Evolutionary conservation across 2,888 invertebrate genomes (phyloP), one percentile per base, ranked within the genome.

Genomic region (Biston stratarius): DNA sequence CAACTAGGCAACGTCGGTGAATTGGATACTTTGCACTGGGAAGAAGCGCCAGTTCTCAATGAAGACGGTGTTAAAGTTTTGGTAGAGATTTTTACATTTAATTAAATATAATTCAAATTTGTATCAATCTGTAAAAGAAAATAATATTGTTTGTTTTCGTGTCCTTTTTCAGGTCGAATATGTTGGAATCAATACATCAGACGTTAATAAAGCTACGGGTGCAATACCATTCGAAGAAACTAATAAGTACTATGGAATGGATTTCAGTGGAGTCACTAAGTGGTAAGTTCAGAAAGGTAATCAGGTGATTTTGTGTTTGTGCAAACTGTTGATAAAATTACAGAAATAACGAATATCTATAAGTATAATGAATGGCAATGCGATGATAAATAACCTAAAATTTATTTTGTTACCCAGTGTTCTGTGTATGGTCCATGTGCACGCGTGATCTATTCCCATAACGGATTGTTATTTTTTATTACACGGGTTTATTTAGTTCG

Each of bases 211-310:
- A 72, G 84, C 84, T n/a, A 71, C 70, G 9, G 87, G 83, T 36
- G 72, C 70, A 24, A 69, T 77, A 55, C 61, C 76, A 11, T 64
- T 60, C 9, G 67, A 67, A 15, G 10, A 58, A 34, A 42, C 69
- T 3, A 33, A 42, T 38, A 60, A 55, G 66, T 67, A 67, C 5
- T 88, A 76, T 64, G 89, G 90, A 44, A 87, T 89, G 85, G 90
- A 90, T 65, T 90, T 87, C 64, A 90, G 90, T 77, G 90, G 90
- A 12, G 67, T 77, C 1, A 87, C 84, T 49, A 71, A 82, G 12
- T 79, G 77, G 90, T 88, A 81, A 40, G 38, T 51, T 24, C 10
- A 33, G 7, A 47, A 6, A 14, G 15, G 14, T 47, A 14, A n/a
- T 38, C 3, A 38, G 24, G n/a, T n/a, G n/a, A n/a, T n/a, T n/a